These are phyloP conservation scores for Phlogophora meticulosa DNA, from an alignment of 2,888 invertebrate species.

Conservation along the genomic window DNA sequence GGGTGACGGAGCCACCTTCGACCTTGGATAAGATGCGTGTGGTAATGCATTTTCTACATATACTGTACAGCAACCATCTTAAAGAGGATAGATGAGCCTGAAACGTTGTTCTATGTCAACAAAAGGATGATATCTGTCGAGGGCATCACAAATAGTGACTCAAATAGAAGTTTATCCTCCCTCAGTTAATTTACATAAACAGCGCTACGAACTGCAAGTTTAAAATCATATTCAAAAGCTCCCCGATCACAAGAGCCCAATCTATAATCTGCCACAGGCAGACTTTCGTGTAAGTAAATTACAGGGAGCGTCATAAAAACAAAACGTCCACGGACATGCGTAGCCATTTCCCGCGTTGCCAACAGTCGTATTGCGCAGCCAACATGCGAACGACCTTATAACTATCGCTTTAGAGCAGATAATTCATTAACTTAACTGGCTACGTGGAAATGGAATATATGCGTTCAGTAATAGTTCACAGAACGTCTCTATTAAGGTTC, in stretches of 20 bases:
- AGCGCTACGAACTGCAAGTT: not conserved
- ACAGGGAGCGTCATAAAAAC: slow-evolving; percentile 76
- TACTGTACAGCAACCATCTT: not conserved
- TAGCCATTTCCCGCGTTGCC: slow-evolving; percentile 79
- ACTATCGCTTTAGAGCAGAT: slow-evolving; percentile 82
- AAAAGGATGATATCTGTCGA: not conserved
- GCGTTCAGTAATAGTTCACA: slow-evolving; percentile 81
- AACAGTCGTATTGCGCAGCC: slow-evolving; percentile 77
- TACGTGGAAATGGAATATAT: slow-evolving; percentile 69
- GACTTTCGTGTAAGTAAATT: slow-evolving; percentile 66
- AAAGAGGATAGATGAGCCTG: not conserved
- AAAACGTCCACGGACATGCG: slow-evolving; percentile 87
- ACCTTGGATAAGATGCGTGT: slow-evolving; percentile 85
- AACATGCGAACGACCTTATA: slow-evolving; percentile 77
- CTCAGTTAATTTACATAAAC: not conserved
- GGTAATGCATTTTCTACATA: slow-evolving; percentile 74
- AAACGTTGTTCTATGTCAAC: not conserved
- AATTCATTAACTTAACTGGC: slow-evolving; percentile 79
- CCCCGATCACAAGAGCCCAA: slow-evolving; percentile 32
- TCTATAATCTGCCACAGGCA: slow-evolving; percentile 43
- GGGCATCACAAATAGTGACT: not conserved
- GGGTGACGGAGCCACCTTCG: slow-evolving; percentile 88
- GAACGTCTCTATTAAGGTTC: slow-evolving; percentile 81
- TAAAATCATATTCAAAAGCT: slow-evolving; percentile 17
- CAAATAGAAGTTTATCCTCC: not conserved